A percentile compares a stretch with the other conserved stretches of the same genome.
Evolutionary conservation across 2,888 invertebrate species (phyloP).

Genomic region (Stomorhina lunata): DNA sequence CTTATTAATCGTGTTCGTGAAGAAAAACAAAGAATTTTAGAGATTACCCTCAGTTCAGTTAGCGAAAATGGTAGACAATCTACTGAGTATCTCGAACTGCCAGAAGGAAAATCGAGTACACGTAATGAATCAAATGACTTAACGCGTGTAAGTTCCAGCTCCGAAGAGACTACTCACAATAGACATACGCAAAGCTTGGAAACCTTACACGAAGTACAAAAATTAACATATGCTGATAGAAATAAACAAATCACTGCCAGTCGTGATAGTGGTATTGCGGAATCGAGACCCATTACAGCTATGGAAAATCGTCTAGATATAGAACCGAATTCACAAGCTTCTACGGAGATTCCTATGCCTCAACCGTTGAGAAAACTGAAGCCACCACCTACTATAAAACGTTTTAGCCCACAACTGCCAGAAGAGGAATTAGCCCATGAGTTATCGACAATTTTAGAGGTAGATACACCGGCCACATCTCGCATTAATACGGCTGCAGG

Average conservation of each 20-base stretch:
- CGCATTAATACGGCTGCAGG: constrained; percentile 68
- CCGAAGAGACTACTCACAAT: constrained; percentile 35
- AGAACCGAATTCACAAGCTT: constrained; percentile 68
- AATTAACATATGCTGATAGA: constrained; percentile 34
- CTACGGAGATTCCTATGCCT: constrained; percentile 57
- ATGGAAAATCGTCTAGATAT: constrained; percentile 70
- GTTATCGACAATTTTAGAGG: constrained; percentile 85
- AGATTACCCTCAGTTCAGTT: constrained; percentile 77
- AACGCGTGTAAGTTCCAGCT: constrained; percentile 42
- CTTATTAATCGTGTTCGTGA: constrained; percentile 83
- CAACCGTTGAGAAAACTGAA: constrained; percentile 63
- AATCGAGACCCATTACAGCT: constrained; percentile 77
- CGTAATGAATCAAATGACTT: constrained; percentile 33
- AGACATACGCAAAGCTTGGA: constrained; percentile 21
- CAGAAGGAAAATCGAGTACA: constrained; percentile 60
- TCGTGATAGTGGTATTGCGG: constrained; percentile 78
- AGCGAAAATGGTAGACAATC: constrained; percentile 77
- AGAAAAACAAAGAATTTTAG: constrained; percentile 81
- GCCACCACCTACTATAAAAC: constrained; percentile 75
- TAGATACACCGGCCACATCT: constrained; percentile 85
- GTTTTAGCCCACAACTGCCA: constrained; percentile 77
- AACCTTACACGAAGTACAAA: constrained; percentile 8
- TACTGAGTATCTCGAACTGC: constrained; percentile 78
- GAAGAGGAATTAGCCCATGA: constrained; percentile 81
- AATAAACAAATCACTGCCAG: constrained; percentile 68